phyloP scores from a whole-genome alignment of 1,140 invertebrate species.

The Sitophilus oryzae region DNA sequence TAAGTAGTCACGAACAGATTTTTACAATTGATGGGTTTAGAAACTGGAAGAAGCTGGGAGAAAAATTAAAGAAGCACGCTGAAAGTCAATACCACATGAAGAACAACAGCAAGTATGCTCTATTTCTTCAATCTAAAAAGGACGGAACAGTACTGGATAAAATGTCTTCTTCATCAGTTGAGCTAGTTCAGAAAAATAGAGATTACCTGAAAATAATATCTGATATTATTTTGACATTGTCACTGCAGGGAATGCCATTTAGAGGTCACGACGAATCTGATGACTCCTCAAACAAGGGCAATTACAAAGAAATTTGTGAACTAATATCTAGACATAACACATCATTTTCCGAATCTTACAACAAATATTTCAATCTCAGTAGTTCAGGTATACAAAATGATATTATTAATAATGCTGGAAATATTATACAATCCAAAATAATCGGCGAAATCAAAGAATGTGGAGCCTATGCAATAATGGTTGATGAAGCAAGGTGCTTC shows the following conservation, averaged over 20 bases:
- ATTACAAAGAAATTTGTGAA: conserved; percentile 1
- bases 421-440: too few species aligned
- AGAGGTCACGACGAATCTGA: conserved; percentile 1
- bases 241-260: not conserved
- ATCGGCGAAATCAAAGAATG: too few species aligned
- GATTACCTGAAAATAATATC: not conserved
- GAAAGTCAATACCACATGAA: not conserved
- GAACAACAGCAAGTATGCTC: too few species aligned
- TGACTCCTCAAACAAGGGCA: not conserved
- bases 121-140: too few species aligned
- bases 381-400: not conserved
- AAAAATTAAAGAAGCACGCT: not conserved
- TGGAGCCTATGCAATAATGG: too few species aligned
- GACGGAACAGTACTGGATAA: too few species aligned
- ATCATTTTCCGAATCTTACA: not conserved
- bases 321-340: not conserved
- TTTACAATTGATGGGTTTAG: not conserved
- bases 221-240: not conserved
- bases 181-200: too few species aligned
- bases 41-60: not conserved
- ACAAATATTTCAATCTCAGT: not conserved
- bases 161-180: too few species aligned
- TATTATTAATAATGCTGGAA: too few species aligned
- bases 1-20: not conserved
- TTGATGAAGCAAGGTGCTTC: too few species aligned